phyloP scores from a whole-genome alignment of 2,797 vertebrate species.

The Enteromius afrohamiltoni region DNA sequence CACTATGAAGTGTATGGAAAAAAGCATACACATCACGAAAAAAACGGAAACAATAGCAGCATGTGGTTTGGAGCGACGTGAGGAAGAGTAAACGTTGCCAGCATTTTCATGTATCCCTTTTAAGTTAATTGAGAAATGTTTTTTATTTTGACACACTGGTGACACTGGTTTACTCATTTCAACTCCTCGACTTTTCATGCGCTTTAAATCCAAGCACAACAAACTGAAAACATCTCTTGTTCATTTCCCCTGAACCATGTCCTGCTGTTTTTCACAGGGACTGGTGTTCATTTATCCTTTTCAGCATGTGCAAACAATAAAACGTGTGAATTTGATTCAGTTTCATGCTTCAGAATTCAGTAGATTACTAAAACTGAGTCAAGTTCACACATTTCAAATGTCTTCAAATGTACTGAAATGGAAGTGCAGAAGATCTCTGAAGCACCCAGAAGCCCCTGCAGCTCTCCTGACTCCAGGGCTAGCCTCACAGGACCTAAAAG shows the following conservation, averaged over 20 bases:
- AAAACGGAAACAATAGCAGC: neutral
- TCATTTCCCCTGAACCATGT: neutral
- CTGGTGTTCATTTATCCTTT: neutral
- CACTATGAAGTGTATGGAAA: neutral
- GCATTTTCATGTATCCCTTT: slow-evolving; percentile 11
- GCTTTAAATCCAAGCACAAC: neutral
- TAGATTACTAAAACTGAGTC: neutral
- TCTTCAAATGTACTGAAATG: neutral
- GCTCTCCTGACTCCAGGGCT: slow-evolving; percentile 38
- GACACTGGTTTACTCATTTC: slow-evolving; percentile 1
- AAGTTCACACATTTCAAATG: neutral
- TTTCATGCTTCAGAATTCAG: neutral
- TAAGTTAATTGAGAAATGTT: slow-evolving; percentile 13
- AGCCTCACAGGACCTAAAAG: slow-evolving; percentile 46
- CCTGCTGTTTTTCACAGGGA: neutral
- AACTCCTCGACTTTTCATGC: slow-evolving; percentile 10
- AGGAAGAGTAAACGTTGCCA: neutral
- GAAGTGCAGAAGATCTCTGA: slow-evolving; percentile 35
- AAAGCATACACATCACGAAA: too few species aligned
- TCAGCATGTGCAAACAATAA: neutral
- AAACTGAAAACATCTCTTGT: neutral
- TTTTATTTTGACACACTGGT: slow-evolving; percentile 16
- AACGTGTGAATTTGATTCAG: neutral
- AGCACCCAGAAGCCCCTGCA: slow-evolving; percentile 41
- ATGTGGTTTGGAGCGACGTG: slow-evolving; percentile 9